Evolutionary conservation across 2,888 invertebrate species (phyloP).

Genomic region (Caenorhabditis parvicauda): DNA sequence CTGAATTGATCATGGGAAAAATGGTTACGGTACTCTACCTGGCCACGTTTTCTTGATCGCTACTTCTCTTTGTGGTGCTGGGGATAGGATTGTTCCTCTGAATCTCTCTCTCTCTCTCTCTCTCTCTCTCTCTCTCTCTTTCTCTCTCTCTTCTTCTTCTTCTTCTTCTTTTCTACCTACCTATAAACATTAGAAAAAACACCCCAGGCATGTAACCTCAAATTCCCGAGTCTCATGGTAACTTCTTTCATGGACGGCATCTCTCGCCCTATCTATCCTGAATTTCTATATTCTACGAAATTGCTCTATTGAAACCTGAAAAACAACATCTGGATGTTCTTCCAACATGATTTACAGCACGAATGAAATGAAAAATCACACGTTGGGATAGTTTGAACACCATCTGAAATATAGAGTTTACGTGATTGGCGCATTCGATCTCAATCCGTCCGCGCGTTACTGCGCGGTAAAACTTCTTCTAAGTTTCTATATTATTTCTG

Average conservation of each 20-base stretch:
- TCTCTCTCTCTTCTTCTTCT: background rate
- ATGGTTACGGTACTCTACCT: no score
- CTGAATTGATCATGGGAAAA: constrained; percentile 8
- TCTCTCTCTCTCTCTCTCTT: constrained; percentile 5
- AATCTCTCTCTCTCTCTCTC: background rate
- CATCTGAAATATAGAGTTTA: no score
- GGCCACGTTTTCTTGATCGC: constrained; percentile 55
- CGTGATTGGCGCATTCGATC: no score
- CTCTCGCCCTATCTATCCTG: constrained; percentile 32
- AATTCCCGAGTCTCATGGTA: constrained; percentile 22
- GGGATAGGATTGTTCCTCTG: constrained; percentile 25
- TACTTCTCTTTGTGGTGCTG: constrained; percentile 31
- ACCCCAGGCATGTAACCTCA: constrained; percentile 33
- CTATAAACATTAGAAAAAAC: constrained; percentile 39
- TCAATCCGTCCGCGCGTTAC: no score
- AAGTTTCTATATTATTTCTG: no score
- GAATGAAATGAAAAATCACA: no score
- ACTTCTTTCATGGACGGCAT: constrained; percentile 28
- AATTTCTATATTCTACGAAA: no score
- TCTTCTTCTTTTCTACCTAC: constrained; percentile 1
- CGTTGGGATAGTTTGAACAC: no score
- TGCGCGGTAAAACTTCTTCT: no score
- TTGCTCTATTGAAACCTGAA: no score
- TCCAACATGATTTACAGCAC: no score
- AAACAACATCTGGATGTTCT: no score